Evolutionary conservation across 1,140 invertebrate genomes (phyloP), one percentile per base, ranked within the genome.

Genomic region (Dendroctonus valens): DNA sequence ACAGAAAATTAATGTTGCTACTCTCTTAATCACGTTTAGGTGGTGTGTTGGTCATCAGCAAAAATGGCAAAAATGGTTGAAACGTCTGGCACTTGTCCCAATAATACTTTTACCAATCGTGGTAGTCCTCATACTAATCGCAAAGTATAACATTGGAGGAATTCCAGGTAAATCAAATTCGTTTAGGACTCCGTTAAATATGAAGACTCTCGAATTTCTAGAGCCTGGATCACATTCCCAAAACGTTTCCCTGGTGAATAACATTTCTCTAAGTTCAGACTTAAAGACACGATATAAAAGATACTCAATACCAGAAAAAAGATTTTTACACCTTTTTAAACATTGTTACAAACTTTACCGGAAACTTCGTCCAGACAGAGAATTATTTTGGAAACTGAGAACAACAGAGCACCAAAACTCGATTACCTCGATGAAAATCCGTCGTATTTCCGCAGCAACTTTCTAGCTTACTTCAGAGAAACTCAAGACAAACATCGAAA

Each of bases 21-120:
- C 3, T 26, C 26, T 26, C 26, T 26, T 26, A 26, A 26, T 26
- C 26, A 60, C 7, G 58, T 70, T 75, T 63, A 75, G 74, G 57
- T 75, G 76, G 76, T 76, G 74, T 55, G 68, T 77, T 41, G 76
- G 76, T 40, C 68, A 70, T 8, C 71, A 75, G 65, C 67, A 69
- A 52, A 59, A 67, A n/a, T 77, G 76, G 76, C 67, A 64, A 63
- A 62, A 52, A 38, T 73, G 73, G 59, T 46, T 77, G 6, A 76
- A 76, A 64, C 59, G 69, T 40, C 55, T 77, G 8, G 69, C 72
- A 11, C 70, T 77, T 60, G 14, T 77, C n/a, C 75, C 75, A 9
- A 58, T 73, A 26, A 68, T 75, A 50, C 61, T 77, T 12, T 46
- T 77, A 48, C 46, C 70, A 5, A 15, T 74, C 11, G 68, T 73